phyloP scores from a whole-genome alignment of 2,888 invertebrate genomes.

The Geotrupes spiniger region DNA sequence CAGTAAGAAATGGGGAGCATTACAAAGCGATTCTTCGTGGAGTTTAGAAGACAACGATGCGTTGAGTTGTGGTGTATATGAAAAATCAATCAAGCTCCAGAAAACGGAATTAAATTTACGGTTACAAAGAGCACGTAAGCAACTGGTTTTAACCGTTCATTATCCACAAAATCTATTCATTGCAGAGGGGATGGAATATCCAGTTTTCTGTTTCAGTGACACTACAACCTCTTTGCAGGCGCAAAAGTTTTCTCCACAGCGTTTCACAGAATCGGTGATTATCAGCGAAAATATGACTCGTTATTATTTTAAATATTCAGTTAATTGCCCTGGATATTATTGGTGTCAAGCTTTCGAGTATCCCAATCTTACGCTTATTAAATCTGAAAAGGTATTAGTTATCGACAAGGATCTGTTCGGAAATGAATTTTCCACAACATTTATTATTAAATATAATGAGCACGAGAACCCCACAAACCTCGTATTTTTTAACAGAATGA shows the following conservation, averaged over 20 bases:
- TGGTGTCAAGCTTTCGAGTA: slow-evolving; percentile 19
- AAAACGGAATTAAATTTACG: slow-evolving; percentile 4
- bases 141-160: slow-evolving; percentile 9
- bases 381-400: slow-evolving; percentile 12
- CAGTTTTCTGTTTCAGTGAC: slow-evolving; percentile 18
- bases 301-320: slow-evolving; percentile 15
- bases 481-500: slow-evolving; percentile 5
- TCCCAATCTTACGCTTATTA: slow-evolving; percentile 9
- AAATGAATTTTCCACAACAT: slow-evolving; percentile 16
- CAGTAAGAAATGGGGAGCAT: slow-evolving; percentile 8
- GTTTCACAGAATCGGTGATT: slow-evolving; percentile 1
- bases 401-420: slow-evolving; percentile 19
- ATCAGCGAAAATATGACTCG: slow-evolving; percentile 8
- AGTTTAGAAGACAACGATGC: slow-evolving; percentile 4
- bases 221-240: not conserved
- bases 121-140: slow-evolving; percentile 11
- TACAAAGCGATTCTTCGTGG: slow-evolving; percentile 13
- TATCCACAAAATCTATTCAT: slow-evolving; percentile 13
- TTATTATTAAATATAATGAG: slow-evolving; percentile 10
- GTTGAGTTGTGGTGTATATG: slow-evolving; percentile 12
- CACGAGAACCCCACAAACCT: slow-evolving; percentile 1
- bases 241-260: not conserved
- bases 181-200: slow-evolving; percentile 7
- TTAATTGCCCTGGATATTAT: slow-evolving; percentile 18
- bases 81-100: slow-evolving; percentile 8